phyloP scores from a whole-genome alignment of 2,113 vertebrate species.

The Hippocampus barbouri region DNA sequence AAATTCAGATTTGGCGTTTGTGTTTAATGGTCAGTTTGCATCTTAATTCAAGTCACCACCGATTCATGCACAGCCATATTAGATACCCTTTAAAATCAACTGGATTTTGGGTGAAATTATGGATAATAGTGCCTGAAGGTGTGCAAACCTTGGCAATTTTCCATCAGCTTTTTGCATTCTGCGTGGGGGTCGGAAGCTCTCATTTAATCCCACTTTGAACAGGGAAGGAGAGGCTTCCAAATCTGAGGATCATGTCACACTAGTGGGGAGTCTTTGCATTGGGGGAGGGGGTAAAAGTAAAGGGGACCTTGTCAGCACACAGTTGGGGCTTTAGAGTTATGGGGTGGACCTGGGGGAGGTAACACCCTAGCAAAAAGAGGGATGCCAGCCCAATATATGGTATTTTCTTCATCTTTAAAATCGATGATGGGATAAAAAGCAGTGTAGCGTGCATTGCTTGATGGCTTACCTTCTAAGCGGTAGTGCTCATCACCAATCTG shows the following conservation, averaged over 20 bases:
- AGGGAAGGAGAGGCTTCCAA: constrained; percentile 66
- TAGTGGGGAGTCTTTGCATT: constrained; percentile 40
- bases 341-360: constrained; percentile 11
- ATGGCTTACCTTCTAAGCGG: constrained; percentile 86
- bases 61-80: no score
- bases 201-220: constrained; percentile 37
- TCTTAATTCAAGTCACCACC: no score
- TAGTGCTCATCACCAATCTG: constrained; percentile 84
- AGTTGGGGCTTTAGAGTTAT: constrained; percentile 31
- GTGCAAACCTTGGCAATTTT: background rate
- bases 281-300: constrained; percentile 35
- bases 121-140: no score
- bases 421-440: background rate
- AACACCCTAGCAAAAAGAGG: background rate
- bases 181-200: constrained; percentile 36
- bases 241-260: constrained; percentile 69
- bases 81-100: no score
- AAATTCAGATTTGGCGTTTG: no score
- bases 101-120: no score
- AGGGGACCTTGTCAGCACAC: constrained; percentile 44
- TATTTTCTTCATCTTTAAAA: background rate
- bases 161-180: constrained; percentile 17
- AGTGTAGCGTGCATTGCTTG: background rate
- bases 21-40: no score
- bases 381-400: constrained; percentile 10